Evolutionary conservation across 2,797 vertebrate species (phyloP), one percentile per base, ranked within the genome.

Genomic region (Falco berigora): DNA sequence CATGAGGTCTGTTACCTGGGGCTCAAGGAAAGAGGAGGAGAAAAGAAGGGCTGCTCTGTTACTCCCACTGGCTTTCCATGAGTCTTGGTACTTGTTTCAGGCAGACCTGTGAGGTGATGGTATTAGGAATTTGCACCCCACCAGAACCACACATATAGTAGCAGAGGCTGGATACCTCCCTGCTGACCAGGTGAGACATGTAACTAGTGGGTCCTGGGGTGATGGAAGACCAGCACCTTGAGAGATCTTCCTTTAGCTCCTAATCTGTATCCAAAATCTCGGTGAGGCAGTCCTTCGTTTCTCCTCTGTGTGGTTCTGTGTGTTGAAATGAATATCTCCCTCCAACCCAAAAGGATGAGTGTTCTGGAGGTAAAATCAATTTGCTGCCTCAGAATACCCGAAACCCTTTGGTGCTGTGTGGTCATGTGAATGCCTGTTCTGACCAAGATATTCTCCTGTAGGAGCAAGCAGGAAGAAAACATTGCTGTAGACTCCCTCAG

Each of bases 71-170:
- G 28, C 27, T 79, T 32, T 47, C 23, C 56, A 63, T 1, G 2
- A 21, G 32, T 53, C 66, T 34, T 52, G 24, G 20, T 28, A 22
- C 15, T 55, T 73, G 27, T 52, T 88, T 92, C 52, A 76, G 22
- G 12, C 63, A 82, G 30, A 69, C 6, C n/a, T 82, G 27, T 4
- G 18, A 73, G 38, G 9, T 66, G 46, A 62, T 53, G 17, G 8
- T 50, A 28, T 50, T 40, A 72, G 50, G 55, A 69, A 63, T 66
- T 89, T 72, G 8, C 25, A 77, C 5, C 5, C 27, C 12, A 4
- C 23, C 44, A 67, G 44, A 86, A 82, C 6, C 0, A 0, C 59
- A 17, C 1, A 3, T 42, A 7, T 7, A 47, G 32, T 46, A 28
- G 24, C 24, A 2, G 14, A 53, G 20, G 10, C 9, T 77, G 36